These are phyloP conservation scores for Meriones psammophilus DNA, from an alignment of 2,797 vertebrate genomes.

Conservation along the genomic window DNA sequence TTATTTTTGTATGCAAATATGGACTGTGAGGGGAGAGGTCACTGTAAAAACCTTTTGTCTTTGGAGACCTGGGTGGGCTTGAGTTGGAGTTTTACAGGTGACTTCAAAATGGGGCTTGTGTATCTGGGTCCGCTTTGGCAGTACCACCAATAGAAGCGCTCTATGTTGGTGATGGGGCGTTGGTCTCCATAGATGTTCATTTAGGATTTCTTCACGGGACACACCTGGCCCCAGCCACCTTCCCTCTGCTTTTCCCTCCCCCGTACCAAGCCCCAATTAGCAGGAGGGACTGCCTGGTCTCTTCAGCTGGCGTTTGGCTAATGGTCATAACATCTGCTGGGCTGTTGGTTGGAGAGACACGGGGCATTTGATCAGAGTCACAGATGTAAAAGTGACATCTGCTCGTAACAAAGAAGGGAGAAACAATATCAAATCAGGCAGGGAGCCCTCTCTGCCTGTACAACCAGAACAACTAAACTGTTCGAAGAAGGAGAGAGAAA, in stretches of 20 bases:
- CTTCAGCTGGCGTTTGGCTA: slow-evolving; percentile 67
- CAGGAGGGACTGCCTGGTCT: slow-evolving; percentile 80
- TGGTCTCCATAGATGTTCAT: background rate
- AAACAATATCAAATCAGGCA: slow-evolving; percentile 94
- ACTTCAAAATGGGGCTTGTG: slow-evolving; percentile 2
- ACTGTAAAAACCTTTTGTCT: background rate
- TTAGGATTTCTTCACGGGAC: background rate
- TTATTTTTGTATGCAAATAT: slow-evolving; percentile 1
- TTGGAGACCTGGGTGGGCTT: background rate
- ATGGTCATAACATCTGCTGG: slow-evolving; percentile 90
- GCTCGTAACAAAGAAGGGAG: slow-evolving; percentile 92
- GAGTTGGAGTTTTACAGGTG: background rate
- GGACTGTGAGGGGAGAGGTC: background rate
- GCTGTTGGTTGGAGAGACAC: slow-evolving; percentile 81
- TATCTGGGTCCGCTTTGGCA: slow-evolving; percentile 2
- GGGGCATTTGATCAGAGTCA: slow-evolving; percentile 91
- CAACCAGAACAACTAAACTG: slow-evolving; percentile 39
- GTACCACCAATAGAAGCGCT: background rate
- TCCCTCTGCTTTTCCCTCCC: background rate
- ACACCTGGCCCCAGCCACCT: background rate
- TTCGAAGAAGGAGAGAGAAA: slow-evolving; percentile 33
- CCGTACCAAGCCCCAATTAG: slow-evolving; percentile 71
- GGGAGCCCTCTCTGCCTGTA: slow-evolving; percentile 88
- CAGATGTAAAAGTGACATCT: slow-evolving; percentile 98
- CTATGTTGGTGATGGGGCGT: background rate